A percentile compares a stretch with the other conserved stretches of the same genome.
Evolutionary conservation across 2,113 vertebrate genomes (phyloP).

Genomic region (Lepisosteus oculatus): DNA sequence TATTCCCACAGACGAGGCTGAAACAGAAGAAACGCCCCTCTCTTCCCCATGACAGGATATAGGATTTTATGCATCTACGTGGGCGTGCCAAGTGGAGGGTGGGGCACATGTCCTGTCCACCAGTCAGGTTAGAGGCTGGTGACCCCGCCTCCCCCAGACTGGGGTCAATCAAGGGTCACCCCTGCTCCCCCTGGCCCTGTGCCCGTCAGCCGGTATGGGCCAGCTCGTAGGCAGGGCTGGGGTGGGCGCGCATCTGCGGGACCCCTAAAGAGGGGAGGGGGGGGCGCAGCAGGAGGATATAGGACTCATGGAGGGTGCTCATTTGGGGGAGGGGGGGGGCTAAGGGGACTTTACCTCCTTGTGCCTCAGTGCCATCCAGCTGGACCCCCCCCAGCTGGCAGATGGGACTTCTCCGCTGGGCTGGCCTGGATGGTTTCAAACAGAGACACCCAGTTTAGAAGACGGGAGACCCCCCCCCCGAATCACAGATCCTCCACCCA

Average conservation of each 20-base stretch:
- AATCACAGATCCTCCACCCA: slow-evolving; percentile 39
- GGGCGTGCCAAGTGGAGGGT: slow-evolving; percentile 7
- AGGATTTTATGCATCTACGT: no score
- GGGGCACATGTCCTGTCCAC: slow-evolving; percentile 3
- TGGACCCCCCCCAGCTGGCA: slow-evolving; percentile 53
- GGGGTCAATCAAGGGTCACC: no score
- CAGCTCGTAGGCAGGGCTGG: neutral
- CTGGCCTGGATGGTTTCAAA: slow-evolving; percentile 58
- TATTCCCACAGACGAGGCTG: no score
- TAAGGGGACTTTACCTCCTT: slow-evolving; percentile 55
- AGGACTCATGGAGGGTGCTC: slow-evolving; percentile 7
- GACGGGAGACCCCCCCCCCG: slow-evolving; percentile 12
- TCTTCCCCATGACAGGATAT: no score
- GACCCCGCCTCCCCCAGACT: no score
- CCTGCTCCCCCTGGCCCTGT: no score
- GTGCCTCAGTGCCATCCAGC: slow-evolving; percentile 59
- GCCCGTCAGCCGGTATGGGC: no score
- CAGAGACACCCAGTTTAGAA: slow-evolving; percentile 60
- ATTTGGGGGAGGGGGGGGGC: slow-evolving; percentile 16
- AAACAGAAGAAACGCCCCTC: no score
- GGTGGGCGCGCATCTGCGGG: slow-evolving; percentile 1
- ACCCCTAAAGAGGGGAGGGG: slow-evolving; percentile 10
- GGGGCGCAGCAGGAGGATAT: no score
- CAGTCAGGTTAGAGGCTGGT: no score
- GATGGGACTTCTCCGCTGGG: slow-evolving; percentile 62